A percentile compares a stretch with the other conserved stretches of the same genome.
phyloP scores from a whole-genome alignment of 2,888 invertebrate species.

The Cantharis nigra region DNA sequence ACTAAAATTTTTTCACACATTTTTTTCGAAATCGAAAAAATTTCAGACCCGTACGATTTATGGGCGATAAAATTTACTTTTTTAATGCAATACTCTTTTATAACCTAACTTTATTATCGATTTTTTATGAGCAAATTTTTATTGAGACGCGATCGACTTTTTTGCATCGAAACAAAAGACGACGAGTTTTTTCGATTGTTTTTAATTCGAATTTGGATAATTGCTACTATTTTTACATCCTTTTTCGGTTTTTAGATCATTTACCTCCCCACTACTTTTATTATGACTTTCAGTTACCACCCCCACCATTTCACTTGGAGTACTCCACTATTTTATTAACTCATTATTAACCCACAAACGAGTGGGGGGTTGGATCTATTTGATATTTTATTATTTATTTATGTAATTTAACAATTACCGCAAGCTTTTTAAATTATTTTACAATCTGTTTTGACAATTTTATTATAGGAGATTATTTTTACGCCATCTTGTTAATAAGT shows the following conservation, averaged over 20 bases:
- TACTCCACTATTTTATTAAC: constrained; percentile 4
- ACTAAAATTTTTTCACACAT: constrained; percentile 31
- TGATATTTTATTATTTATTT: background rate
- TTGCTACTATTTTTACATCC: constrained; percentile 41
- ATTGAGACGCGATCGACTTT: background rate
- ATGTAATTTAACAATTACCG: background rate
- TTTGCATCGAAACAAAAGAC: background rate
- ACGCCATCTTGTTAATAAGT: constrained; percentile 17
- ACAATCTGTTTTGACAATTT: background rate
- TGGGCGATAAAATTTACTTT: constrained; percentile 12
- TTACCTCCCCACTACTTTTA: constrained; percentile 42
- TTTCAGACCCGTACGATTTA: constrained; percentile 8
- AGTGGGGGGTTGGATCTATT: background rate
- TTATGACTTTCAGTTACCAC: constrained; percentile 40
- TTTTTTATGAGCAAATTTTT: constrained; percentile 41
- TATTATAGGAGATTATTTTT: constrained; percentile 1
- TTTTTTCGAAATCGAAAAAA: constrained; percentile 38
- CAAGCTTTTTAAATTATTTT: background rate
- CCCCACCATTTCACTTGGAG: constrained; percentile 35
- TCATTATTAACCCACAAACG: background rate
- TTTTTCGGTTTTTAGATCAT: constrained; percentile 48
- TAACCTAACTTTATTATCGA: constrained; percentile 57
- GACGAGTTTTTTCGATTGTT: background rate
- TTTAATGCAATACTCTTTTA: constrained; percentile 39
- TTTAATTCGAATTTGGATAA: constrained; percentile 17